phyloP scores from a whole-genome alignment of 1,140 invertebrate genomes.

The Procambarus clarkii region DNA sequence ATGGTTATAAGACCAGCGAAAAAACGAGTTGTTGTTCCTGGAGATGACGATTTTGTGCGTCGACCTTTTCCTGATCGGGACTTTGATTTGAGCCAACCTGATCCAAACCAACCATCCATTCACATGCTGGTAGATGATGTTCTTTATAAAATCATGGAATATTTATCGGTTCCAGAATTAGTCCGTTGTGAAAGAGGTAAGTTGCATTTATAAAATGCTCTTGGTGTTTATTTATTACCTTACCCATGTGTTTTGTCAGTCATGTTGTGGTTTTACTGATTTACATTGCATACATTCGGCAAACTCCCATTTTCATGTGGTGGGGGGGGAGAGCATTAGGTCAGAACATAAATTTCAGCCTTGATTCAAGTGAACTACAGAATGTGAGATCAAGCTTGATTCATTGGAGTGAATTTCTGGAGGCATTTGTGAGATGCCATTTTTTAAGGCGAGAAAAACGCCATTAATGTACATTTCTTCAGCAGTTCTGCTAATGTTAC shows the following conservation, averaged over 20 bases:
- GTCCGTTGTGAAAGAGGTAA: conserved; percentile 44
- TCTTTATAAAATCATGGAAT: conserved; percentile 39
- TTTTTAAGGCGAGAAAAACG: no score
- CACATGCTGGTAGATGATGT: conserved; percentile 58
- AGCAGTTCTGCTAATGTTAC: no score
- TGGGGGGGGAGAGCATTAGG: no score
- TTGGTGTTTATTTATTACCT: not conserved
- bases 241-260: not conserved
- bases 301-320: no score
- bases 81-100: conserved; percentile 24
- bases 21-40: conserved; percentile 33
- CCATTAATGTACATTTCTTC: no score
- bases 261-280: no score
- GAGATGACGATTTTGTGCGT: conserved; percentile 37
- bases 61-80: conserved; percentile 27
- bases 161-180: conserved; percentile 10
- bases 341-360: no score
- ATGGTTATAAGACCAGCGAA: conserved; percentile 31
- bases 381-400: no score
- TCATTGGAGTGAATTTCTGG: no score
- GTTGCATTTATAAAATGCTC: not conserved
- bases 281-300: no score
- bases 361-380: no score
- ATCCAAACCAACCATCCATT: conserved; percentile 19
- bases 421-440: no score